Evolutionary conservation across 1,140 invertebrate genomes (phyloP), one percentile per base, ranked within the genome.

Genomic region (Pseudomyrmex flavicornis): DNA sequence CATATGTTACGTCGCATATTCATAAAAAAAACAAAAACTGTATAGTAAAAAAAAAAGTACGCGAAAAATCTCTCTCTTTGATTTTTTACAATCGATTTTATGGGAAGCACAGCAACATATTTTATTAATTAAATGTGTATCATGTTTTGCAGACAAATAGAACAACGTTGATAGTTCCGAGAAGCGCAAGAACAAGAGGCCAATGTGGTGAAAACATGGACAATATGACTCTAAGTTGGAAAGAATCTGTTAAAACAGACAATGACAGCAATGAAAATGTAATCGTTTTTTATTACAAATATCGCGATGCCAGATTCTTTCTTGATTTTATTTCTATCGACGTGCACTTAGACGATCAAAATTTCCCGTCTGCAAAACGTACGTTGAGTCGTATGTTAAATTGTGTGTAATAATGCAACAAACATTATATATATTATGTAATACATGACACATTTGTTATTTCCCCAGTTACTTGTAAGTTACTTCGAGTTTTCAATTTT

Each of bases 181-280:
- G 2, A 7, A 10, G 58, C 0, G 76, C 65, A 69, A 69, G 1
- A 2, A 48, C 15, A 12, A 69, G 17, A 12, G 54, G 76, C 20
- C 2, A 0, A 20, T 79, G 76, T 22, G 0, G 7, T 59, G 20
- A 50, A 26, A 50, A 59, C 12, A 58, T 1, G 2, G 20, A 8
- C 20, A 2, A 58, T 20, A 69, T 79, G 10, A 59, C 5, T 48
- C 26, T 79, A 12, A 69, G 54, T 48, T 79, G 76, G 63, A 2
- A 56, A 3, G 48, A 79, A 44, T 0, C 50, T 13, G 8, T 4
- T 46, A n/a, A 77, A 17, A 68, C 10, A 79, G 3, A 4, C 0
- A 13, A 17, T 10, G n/a, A 9, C 3, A n/a, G 58, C 52, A 69
- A 69, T 0, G 5, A 59, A 56, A 79, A 70, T 48, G 48, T n/a